Evolutionary conservation across 2,113 vertebrate species (phyloP), one percentile per base, ranked within the genome.

Genomic region (Solea solea): DNA sequence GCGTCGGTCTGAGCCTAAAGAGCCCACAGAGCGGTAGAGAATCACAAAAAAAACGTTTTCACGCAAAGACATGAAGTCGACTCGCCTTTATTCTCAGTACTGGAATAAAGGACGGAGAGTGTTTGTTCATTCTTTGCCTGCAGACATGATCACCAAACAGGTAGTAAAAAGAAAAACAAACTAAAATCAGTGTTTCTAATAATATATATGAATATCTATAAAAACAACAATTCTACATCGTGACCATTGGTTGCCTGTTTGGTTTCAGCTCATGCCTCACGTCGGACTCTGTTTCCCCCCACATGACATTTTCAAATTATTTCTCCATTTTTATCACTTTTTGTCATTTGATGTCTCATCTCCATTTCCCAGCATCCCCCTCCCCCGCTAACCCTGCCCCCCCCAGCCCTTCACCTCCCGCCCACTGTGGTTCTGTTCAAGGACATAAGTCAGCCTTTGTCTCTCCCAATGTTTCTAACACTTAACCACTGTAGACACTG

Each of bases 401-500:
- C 21, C 21, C 21, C 21, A 21, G 21, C 91, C 68, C 54, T 15
- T 48, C 8, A 88, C 86, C 92, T 77, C 76, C 79, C 72, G 60
- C 88, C 76, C 83, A 87, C 79, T 67, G 83, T 56, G 65, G 74
- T 91, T 91, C 97, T 98, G 97, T 95, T 98, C 97, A 98, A 98
- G 97, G 97, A 98, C 98, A 98, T 95, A 97, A 97, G 97, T 95
- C 94, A 95, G 89, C 92, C 88, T 86, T 21, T 65, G 61, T 73
- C 83, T 88, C 84, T 87, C 68, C 72, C 78, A 86, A 84, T 85
- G 84, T 72, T 86, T 89, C 72, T 84, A 65, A 84, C 78, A 82
- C 69, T 81, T 63, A 75, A 65, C 48, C 80, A 52, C 73, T 74
- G 63, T 61, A 74, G 63, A 62, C 78, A 59, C 78, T 62, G 66